phyloP scores from a whole-genome alignment of 2,888 invertebrate genomes.

The Pammene fasciana region DNA sequence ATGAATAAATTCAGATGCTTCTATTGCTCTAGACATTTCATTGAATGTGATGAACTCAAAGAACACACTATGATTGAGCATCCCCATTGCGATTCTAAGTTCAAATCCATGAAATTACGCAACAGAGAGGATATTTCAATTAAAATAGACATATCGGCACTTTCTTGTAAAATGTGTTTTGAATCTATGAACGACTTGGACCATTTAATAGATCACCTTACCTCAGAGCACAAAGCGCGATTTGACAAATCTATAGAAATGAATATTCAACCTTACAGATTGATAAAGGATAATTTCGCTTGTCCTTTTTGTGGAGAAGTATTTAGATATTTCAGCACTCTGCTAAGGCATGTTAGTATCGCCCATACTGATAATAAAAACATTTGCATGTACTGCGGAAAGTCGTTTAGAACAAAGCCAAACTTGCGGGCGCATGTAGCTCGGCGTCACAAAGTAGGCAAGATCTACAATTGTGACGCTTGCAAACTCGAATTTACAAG shows the following conservation, averaged over 20 bases:
- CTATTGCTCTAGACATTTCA: conserved; percentile 70
- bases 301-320: conserved; percentile 64
- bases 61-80: conserved; percentile 64
- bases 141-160: conserved; percentile 64
- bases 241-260: conserved; percentile 57
- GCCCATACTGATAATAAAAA: conserved; percentile 63
- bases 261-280: conserved; percentile 59
- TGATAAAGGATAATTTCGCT: conserved; percentile 61
- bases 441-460: conserved; percentile 55
- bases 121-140: conserved; percentile 66
- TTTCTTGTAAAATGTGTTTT: conserved; percentile 65
- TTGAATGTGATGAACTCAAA: conserved; percentile 62
- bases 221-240: conserved; percentile 55
- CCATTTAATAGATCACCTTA: conserved; percentile 58
- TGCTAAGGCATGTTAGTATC: conserved; percentile 63
- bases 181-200: conserved; percentile 55
- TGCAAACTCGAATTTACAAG: conserved; percentile 58
- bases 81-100: conserved; percentile 63
- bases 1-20: conserved; percentile 70
- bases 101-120: conserved; percentile 63
- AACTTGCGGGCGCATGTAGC: conserved; percentile 64
- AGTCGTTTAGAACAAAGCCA: conserved; percentile 62
- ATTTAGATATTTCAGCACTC: conserved; percentile 61
- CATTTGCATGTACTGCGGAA: conserved; percentile 67
- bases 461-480: conserved; percentile 55